Evolutionary conservation across 2,797 vertebrate genomes (phyloP), one percentile per base, ranked within the genome.

Genomic region (Streptopelia turtur): DNA sequence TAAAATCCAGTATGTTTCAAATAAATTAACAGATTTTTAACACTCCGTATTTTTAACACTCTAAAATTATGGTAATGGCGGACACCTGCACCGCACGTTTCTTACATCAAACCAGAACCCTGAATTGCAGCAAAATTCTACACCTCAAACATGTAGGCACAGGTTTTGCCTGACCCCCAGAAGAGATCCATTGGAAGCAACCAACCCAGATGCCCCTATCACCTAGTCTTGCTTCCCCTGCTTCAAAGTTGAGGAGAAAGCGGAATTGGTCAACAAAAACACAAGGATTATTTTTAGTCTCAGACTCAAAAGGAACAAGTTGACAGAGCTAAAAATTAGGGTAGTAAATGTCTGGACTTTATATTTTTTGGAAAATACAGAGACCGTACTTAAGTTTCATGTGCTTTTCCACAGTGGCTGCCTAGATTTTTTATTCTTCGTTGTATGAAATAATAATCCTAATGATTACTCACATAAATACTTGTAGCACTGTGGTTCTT

Each of bases 1-100:
- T 64, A 76, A 61, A 10, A 52, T 15, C 35, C 6, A 49, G 7
- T 5, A 57, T 2, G 9, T 47, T 65, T 75, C 4, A 17, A 6
- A 11, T 55, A 74, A 66, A 4, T 2, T 28, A 27, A 52, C 14
- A 15, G 50, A 16, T 49, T 69, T 69, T 66, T 43, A 61, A 39
- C 41, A 28, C 13, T 10, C 6, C 17, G 50, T 22, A 25, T 52
- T 53, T 45, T 37, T 35, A 39, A 30, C 25, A 31, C 12, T 24
- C 13, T 56, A 56, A 64, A 76, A 68, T 28, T 4, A 39, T 8
- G 18, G 18, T 10, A 68, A 35, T 2, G 5, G 59, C 33, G 63
- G 16, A 35, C 0, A 9, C 3, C 1, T 4, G 33, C 14, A 41
- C 11, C 5, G 18, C 22, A 53, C 13, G 11, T n/a, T 69, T 59